phyloP scores from a whole-genome alignment of 2,888 invertebrate species.

The Pristionchus arcanus region DNA sequence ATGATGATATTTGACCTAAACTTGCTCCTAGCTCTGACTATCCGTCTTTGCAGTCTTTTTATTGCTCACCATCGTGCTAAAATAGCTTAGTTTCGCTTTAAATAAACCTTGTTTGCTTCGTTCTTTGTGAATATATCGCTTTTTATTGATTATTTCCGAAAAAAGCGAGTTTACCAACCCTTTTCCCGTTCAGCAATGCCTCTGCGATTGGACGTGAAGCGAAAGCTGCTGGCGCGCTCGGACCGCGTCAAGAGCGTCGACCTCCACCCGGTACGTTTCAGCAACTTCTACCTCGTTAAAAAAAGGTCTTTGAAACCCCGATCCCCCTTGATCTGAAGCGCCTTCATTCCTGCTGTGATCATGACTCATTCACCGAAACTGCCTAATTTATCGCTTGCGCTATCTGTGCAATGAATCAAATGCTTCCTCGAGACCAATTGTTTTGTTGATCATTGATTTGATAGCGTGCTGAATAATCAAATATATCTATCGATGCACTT shows the following conservation, averaged over 20 bases:
- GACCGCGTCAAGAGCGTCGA: slow-evolving; percentile 87
- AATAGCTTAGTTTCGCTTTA: not conserved
- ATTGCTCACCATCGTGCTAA: no score
- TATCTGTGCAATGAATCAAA: not conserved
- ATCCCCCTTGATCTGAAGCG: not conserved
- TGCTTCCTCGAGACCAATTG: no score
- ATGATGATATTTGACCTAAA: not conserved
- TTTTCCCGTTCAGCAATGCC: slow-evolving; percentile 83
- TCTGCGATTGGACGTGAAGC: slow-evolving; percentile 96
- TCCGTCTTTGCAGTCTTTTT: no score
- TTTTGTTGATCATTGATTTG: no score
- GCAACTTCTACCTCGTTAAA: not conserved
- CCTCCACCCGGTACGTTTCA: slow-evolving; percentile 51
- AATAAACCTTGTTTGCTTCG: not conserved
- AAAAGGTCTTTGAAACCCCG: not conserved
- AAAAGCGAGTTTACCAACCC: no score
- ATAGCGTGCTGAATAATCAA: not conserved
- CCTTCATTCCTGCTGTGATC: not conserved
- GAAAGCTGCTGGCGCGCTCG: slow-evolving; percentile 96
- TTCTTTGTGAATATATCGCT: not conserved
- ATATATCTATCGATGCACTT: slow-evolving; percentile 90
- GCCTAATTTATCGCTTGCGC: not conserved
- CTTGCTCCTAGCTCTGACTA: no score
- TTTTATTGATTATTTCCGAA: not conserved
- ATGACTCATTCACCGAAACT: not conserved